Base-by-base conservation (phyloP, 2,113 vertebrate species). In the Channa maculata region DNA sequence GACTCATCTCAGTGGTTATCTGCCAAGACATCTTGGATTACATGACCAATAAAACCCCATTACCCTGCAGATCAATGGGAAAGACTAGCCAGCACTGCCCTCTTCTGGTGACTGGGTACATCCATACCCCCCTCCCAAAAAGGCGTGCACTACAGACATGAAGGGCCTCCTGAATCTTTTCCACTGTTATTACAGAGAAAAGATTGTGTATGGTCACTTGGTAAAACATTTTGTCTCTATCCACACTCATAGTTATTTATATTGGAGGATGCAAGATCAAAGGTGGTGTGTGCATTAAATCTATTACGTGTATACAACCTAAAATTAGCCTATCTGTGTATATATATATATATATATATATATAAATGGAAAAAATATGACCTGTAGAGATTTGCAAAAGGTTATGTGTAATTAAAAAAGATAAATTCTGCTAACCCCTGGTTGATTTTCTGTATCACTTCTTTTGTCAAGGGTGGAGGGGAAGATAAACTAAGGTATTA, bases 401-500 rank as follows among this genome's bases (percentile, higher is more conserved):
- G 38, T 79, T 45, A 62, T 14, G 13, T 80, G 41, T 70, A 62
- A 77, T 78, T 43, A 62, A 74, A 68, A 55, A 72, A 54, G 14
- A 68, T 58, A 5, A 36, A 33, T 72, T 80, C 15, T 63, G 46
- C 55, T 80, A 53, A 49, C 33, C 75, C 65, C 48, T 44, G 58
- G 15, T 43, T 72, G 53, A 75, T 86, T 70, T 61, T 71, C 37
- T 81, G 39, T 72, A 50, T 80, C 52, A 49, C 33, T 55, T 73
- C 46, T 69, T 72, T 52, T 79, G 61, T 78, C 44, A 53, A 38
- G 13, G 79, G 67, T 75, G 71, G 82, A 79, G 75, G 78, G 74
- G 63, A 81, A 62, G 55, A 77, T 72, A 85, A 79, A 86, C 77
- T 85, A 87, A 88, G 50, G 36, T 89, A 86, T 87, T 89, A 88